Evolutionary conservation across 2,113 vertebrate genomes (phyloP).

Genomic region (Scopus umbretta): DNA sequence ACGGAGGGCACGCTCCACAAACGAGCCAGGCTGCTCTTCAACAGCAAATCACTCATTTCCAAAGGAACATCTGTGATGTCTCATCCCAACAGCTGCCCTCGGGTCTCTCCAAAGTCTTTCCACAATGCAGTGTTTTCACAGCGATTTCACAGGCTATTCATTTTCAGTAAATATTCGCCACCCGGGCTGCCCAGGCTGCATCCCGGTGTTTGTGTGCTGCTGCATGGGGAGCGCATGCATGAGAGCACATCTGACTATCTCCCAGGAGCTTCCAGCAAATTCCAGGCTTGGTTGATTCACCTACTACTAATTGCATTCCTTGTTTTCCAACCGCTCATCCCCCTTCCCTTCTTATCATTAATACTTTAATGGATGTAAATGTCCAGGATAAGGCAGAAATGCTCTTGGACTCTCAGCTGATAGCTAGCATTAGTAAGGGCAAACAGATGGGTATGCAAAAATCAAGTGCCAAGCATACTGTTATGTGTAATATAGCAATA

Average conservation of each 20-base stretch:
- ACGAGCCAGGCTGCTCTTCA: background rate
- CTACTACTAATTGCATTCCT: background rate
- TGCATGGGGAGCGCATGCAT: fast-evolving
- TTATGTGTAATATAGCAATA: background rate
- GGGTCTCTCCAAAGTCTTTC: background rate
- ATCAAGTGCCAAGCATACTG: background rate
- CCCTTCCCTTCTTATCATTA: background rate
- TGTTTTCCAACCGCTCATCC: background rate
- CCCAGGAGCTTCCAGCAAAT: background rate
- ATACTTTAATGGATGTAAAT: background rate
- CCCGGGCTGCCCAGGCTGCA: background rate
- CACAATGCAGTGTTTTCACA: conserved; percentile 27
- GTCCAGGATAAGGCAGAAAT: background rate
- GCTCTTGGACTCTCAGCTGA: background rate
- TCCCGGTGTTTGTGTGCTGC: background rate
- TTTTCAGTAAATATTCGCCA: conserved; percentile 30
- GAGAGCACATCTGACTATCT: background rate
- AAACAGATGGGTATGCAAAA: conserved; percentile 2
- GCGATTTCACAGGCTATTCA: conserved; percentile 40
- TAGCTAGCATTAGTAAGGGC: background rate
- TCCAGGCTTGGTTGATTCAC: background rate
- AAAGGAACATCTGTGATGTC: background rate
- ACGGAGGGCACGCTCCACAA: background rate
- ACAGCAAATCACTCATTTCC: conserved; percentile 15
- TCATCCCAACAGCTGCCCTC: background rate